These are phyloP conservation scores for Syngnathus scovelli DNA, from an alignment of 2,113 vertebrate genomes.

Conservation along the genomic window DNA sequence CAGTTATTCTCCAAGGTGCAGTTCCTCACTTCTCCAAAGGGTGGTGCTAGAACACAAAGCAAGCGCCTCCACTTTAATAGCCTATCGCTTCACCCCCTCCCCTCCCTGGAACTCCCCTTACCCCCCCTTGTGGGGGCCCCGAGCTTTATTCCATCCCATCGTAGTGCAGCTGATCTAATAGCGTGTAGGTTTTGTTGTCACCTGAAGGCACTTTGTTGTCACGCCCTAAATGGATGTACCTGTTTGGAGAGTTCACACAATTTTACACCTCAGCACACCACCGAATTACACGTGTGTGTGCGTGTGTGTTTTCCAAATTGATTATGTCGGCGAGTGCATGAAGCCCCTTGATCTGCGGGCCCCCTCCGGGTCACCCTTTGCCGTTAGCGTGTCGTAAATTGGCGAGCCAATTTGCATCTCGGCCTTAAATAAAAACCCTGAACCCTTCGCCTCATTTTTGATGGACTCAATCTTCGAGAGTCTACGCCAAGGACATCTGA, in stretches of 20 bases:
- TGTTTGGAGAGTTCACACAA: slow-evolving; percentile 42
- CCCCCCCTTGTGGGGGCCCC: slow-evolving; percentile 33
- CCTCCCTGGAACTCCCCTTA: neutral
- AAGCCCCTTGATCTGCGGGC: slow-evolving; percentile 43
- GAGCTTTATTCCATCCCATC: slow-evolving; percentile 58
- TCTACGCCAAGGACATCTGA: slow-evolving; percentile 34
- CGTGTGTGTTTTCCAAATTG: slow-evolving; percentile 37
- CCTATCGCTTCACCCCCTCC: neutral
- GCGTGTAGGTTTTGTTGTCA: slow-evolving; percentile 60
- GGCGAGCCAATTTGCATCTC: slow-evolving; percentile 2
- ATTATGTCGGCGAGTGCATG: slow-evolving; percentile 31
- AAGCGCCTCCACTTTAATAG: slow-evolving; percentile 8
- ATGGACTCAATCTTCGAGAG: slow-evolving; percentile 25
- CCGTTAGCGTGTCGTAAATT: neutral
- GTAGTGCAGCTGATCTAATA: slow-evolving; percentile 61
- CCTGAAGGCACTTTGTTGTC: slow-evolving; percentile 59
- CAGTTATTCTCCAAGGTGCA: neutral
- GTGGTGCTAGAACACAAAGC: slow-evolving; percentile 53
- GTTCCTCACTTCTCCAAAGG: slow-evolving; percentile 39
- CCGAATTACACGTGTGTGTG: slow-evolving; percentile 15
- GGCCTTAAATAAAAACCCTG: slow-evolving; percentile 8
- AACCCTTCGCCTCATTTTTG: slow-evolving; percentile 27
- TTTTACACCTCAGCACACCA: slow-evolving; percentile 26
- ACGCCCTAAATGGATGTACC: slow-evolving; percentile 57
- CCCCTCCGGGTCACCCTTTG: slow-evolving; percentile 24